Conservation (phyloP, 2,888 invertebrate genomes). For the Pinctada fucata region DNA sequence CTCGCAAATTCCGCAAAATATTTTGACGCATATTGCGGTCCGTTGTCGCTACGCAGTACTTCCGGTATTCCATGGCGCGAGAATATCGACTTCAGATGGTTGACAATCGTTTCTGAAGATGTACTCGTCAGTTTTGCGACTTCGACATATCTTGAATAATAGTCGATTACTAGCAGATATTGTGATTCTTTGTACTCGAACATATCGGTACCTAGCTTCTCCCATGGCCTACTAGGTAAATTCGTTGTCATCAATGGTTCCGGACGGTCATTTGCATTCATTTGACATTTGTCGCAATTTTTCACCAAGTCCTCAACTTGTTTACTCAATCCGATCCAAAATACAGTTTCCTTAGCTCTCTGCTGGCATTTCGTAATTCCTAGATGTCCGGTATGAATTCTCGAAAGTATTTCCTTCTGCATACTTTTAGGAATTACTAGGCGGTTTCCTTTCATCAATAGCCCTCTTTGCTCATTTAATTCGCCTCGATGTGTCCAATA, state of each 20-base stretch:
- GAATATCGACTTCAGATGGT: conserved; percentile 42
- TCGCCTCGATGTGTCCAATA: conserved; percentile 42
- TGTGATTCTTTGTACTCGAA: conserved; percentile 40
- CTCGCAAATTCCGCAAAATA: conserved; percentile 34
- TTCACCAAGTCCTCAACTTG: conserved; percentile 38
- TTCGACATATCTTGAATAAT: conserved; percentile 49
- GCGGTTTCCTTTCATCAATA: conserved; percentile 35
- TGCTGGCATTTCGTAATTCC: conserved; percentile 51
- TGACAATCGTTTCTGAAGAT: conserved; percentile 36
- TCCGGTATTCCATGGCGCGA: conserved; percentile 25
- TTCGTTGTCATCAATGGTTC: conserved; percentile 45
- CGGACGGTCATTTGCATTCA: conserved; percentile 34
- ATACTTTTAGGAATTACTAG: conserved; percentile 39
- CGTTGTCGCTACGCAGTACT: conserved; percentile 37
- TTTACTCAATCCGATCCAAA: conserved; percentile 46
- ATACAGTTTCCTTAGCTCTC: conserved; percentile 42
- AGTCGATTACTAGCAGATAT: conserved; percentile 49
- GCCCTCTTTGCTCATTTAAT: conserved; percentile 30
- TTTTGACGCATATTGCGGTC: conserved; percentile 26
- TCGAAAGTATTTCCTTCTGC: conserved; percentile 39
- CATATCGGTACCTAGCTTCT: conserved; percentile 53
- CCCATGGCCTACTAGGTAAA: conserved; percentile 53
- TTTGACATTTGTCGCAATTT: conserved; percentile 44
- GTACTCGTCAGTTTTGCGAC: conserved; percentile 30
- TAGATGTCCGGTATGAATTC: conserved; percentile 46